A percentile compares a stretch with the other conserved stretches of the same genome.
phyloP scores from a whole-genome alignment of 2,113 vertebrate species.

The Pseudopodoces humilis region DNA sequence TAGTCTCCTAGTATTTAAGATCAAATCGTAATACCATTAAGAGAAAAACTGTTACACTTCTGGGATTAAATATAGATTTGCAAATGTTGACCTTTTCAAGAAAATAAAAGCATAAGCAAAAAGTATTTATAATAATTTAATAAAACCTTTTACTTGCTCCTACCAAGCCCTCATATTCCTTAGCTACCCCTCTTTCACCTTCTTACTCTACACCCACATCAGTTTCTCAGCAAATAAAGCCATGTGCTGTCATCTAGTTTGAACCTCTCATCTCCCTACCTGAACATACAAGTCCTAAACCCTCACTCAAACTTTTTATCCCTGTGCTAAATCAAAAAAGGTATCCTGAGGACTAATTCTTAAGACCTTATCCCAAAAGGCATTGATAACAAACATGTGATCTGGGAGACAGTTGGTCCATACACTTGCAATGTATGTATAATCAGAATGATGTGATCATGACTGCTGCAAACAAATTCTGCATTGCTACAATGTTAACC shows the following conservation, averaged over 20 bases:
- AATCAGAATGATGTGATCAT: background rate
- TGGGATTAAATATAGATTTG: background rate
- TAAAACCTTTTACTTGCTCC: background rate
- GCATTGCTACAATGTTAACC: background rate
- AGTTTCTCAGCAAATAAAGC: background rate
- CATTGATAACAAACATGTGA: background rate
- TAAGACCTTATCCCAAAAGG: background rate
- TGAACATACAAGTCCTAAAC: background rate
- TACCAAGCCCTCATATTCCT: background rate
- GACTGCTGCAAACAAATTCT: background rate
- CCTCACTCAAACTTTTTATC: background rate
- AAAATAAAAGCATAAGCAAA: background rate
- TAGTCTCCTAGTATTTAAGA: background rate
- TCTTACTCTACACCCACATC: background rate
- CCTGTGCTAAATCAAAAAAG: background rate
- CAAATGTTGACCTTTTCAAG: background rate
- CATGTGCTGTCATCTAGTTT: background rate
- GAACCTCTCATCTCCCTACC: fast-evolving
- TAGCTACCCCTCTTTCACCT: background rate
- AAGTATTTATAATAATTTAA: background rate
- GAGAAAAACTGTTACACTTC: background rate
- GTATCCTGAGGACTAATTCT: background rate
- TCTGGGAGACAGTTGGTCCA: background rate
- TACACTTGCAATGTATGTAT: background rate
- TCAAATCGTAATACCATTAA: background rate